Percentiles rank a stretch among this genome's conserved stretches.
Evolutionary conservation across 2,797 vertebrate species (phyloP).

Genomic region (Melanotaenia maccullochi): DNA sequence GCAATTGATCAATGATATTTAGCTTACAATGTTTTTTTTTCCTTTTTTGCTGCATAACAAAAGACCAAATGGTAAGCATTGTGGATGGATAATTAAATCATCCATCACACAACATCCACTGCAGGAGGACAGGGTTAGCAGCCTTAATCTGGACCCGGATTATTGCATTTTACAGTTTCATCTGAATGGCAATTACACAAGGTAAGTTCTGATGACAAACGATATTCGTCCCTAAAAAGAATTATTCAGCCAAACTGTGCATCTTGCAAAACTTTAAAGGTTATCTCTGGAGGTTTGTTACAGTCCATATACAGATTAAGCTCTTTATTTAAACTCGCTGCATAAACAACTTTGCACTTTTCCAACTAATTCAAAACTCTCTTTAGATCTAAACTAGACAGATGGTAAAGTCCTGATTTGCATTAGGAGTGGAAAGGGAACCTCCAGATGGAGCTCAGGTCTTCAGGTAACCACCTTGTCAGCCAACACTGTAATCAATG

Average conservation of each 20-base stretch:
- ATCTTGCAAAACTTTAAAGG: conserved; percentile 50
- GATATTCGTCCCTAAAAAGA: conserved; percentile 41
- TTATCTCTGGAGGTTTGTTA: conserved; percentile 44
- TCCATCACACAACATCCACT: conserved; percentile 71
- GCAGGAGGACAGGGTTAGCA: conserved; percentile 36
- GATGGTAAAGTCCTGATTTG: conserved; percentile 43
- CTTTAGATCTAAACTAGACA: conserved; percentile 28
- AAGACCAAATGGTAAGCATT: conserved; percentile 62
- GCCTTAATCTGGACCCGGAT: conserved; percentile 43
- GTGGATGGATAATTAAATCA: conserved; percentile 77
- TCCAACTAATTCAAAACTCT: conserved; percentile 21
- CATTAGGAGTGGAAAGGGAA: conserved; percentile 23
- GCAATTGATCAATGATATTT: conserved; percentile 72
- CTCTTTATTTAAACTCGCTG: conserved; percentile 29
- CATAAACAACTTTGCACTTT: conserved; percentile 8
- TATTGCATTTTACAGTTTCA: conserved; percentile 58
- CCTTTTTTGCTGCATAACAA: conserved; percentile 59
- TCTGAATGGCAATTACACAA: conserved; percentile 53
- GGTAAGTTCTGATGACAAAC: conserved; percentile 56
- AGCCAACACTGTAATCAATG: conserved; percentile 72
- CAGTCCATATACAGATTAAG: conserved; percentile 50
- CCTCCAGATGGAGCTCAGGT: conserved; percentile 64
- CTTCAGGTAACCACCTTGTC: conserved; percentile 67
- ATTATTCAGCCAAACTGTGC: conserved; percentile 51
- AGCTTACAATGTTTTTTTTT: conserved; percentile 45